Evolutionary conservation across 2,888 invertebrate genomes (phyloP).

Genomic region (Nasonia oneida): DNA sequence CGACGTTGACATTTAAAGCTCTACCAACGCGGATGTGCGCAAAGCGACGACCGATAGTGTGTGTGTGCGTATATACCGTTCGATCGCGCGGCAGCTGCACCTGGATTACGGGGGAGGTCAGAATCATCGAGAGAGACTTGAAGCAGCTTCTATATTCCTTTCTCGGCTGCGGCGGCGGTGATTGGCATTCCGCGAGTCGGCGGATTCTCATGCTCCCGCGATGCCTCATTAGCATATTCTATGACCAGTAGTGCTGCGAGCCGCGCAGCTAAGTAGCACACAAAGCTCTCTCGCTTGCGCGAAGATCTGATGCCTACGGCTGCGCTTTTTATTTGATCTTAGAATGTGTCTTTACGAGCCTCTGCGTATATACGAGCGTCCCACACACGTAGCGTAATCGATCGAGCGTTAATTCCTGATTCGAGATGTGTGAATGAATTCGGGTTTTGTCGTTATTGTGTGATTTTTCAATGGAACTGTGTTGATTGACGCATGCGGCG

Average conservation of each 20-base stretch:
- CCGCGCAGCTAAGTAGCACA: constrained; percentile 35
- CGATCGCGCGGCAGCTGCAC: constrained; percentile 20
- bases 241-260: constrained; percentile 41
- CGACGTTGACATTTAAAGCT: constrained; percentile 76
- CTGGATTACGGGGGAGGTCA: constrained; percentile 57
- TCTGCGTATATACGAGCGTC: background rate
- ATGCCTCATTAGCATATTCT: constrained; percentile 28
- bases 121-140: constrained; percentile 42
- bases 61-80: background rate
- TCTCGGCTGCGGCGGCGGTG: background rate
- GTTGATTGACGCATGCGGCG: constrained; percentile 52
- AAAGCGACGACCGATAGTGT: background rate
- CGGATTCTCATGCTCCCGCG: constrained; percentile 34
- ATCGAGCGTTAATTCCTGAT: constrained; percentile 37
- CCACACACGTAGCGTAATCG: constrained; percentile 30
- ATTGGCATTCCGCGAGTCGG: constrained; percentile 30
- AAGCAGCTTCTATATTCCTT: constrained; percentile 6
- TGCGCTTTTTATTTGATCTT: constrained; percentile 18
- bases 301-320: background rate
- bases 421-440: background rate
- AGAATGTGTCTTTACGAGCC: background rate
- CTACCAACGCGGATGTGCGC: constrained; percentile 31
- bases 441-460: background rate
- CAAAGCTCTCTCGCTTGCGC: background rate
- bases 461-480: constrained; percentile 52